Evolutionary conservation across 2,797 vertebrate genomes (phyloP).

Genomic region (Syndactyla subalaris): DNA sequence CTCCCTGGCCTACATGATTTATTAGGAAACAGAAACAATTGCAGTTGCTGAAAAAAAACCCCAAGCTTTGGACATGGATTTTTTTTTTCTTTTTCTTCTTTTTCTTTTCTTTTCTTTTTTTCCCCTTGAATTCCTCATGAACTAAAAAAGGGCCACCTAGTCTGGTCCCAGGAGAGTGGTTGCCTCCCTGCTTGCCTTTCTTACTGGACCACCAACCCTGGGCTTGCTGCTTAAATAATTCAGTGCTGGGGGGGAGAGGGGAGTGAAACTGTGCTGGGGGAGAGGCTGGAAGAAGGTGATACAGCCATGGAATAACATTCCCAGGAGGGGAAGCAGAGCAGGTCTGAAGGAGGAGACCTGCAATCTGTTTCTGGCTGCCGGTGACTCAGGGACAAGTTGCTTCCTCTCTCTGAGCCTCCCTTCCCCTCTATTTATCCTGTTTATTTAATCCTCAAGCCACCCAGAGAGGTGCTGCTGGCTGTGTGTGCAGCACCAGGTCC

Average conservation of each 20-base stretch:
- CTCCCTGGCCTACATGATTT: constrained; percentile 57
- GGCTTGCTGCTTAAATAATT: neutral
- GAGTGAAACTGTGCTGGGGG: neutral
- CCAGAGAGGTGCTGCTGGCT: neutral
- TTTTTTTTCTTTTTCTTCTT: neutral
- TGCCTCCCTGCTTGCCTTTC: constrained; percentile 35
- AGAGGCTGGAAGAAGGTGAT: neutral
- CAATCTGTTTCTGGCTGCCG: neutral
- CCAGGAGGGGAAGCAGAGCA: neutral
- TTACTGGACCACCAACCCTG: constrained; percentile 42
- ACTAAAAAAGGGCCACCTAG: constrained; percentile 47
- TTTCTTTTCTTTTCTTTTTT: neutral
- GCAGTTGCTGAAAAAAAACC: constrained; percentile 7
- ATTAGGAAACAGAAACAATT: constrained; percentile 69
- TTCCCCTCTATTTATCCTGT: neutral
- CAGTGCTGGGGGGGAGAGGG: neutral
- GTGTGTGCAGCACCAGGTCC: accelerated
- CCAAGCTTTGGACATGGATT: neutral
- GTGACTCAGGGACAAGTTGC: neutral
- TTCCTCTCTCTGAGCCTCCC: neutral
- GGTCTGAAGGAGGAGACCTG: constrained; percentile 18
- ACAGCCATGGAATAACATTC: neutral
- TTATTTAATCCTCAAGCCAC: neutral
- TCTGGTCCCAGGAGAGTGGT: constrained; percentile 36
- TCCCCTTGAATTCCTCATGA: neutral